These are phyloP conservation scores for Mechanitis messenoides DNA, from an alignment of 2,888 invertebrate species.

Conservation along the genomic window DNA sequence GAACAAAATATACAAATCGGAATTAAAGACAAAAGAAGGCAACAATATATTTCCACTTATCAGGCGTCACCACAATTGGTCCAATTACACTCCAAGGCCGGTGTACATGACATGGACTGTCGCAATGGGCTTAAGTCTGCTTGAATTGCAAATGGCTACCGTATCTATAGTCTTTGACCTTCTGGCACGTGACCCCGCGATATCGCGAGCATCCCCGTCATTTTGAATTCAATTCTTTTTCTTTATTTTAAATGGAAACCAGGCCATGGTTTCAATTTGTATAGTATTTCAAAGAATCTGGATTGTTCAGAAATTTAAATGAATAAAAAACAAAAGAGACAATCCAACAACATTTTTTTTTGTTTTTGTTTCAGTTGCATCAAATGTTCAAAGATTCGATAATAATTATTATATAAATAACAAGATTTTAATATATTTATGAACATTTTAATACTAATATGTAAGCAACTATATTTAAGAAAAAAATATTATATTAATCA, in stretches of 20 bases:
- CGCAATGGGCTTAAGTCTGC: slow-evolving; percentile 40
- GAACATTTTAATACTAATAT: no score
- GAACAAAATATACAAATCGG: no score
- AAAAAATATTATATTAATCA: no score
- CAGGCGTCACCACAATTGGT: slow-evolving; percentile 22
- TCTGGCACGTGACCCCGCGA: slow-evolving; percentile 46
- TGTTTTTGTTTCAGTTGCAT: slow-evolving; percentile 8
- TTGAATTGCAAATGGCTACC: slow-evolving; percentile 47
- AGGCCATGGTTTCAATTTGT: background rate
- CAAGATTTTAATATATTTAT: no score
- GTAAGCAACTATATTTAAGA: no score
- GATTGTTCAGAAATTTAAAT: background rate
- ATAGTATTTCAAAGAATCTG: no score
- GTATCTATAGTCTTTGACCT: slow-evolving; percentile 37
- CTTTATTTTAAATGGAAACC: slow-evolving; percentile 4
- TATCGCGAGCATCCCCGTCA: slow-evolving; percentile 41
- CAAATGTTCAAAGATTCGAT: no score
- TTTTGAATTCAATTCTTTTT: slow-evolving; percentile 29
- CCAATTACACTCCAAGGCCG: slow-evolving; percentile 36
- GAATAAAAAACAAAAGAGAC: slow-evolving; percentile 8
- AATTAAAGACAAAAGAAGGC: slow-evolving; percentile 11
- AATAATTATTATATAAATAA: no score
- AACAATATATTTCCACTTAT: slow-evolving; percentile 15
- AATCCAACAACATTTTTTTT: slow-evolving; percentile 11
- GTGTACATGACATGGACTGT: slow-evolving; percentile 37